Conservation (phyloP, 2,888 invertebrate species). For the Drosophila parthenogenetica region DNA sequence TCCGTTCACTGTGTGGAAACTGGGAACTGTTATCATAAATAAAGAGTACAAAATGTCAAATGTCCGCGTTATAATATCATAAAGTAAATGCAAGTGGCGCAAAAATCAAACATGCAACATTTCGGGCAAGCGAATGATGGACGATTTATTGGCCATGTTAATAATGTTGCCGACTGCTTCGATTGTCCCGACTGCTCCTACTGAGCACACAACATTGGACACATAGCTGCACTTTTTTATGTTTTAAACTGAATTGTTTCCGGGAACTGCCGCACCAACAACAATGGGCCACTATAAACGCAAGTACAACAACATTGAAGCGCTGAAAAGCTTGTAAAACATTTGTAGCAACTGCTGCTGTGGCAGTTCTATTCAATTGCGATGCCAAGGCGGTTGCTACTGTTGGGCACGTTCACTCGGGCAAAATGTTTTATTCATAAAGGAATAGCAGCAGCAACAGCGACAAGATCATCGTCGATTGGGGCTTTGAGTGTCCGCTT, state of each 20-base stretch:
- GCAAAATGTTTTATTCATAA: constrained; percentile 80
- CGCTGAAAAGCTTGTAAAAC: constrained; percentile 80
- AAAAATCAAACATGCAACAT: constrained; percentile 74
- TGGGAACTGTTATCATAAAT: constrained; percentile 72
- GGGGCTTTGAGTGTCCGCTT: constrained; percentile 53
- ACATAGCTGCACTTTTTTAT: constrained; percentile 51
- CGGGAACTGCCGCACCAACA: constrained; percentile 74
- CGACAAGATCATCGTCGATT: constrained; percentile 70
- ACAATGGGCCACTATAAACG: constrained; percentile 60
- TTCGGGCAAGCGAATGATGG: constrained; percentile 71
- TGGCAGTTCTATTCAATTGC: constrained; percentile 60
- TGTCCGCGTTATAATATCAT: constrained; percentile 73
- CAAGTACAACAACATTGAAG: constrained; percentile 57
- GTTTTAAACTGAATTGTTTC: constrained; percentile 79
- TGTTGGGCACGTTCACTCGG: constrained; percentile 64
- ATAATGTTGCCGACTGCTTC: constrained; percentile 59
- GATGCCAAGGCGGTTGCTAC: constrained; percentile 58
- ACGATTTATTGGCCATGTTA: constrained; percentile 78
- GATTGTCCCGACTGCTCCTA: constrained; percentile 40
- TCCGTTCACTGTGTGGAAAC: constrained; percentile 40
- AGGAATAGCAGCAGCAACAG: constrained; percentile 37
- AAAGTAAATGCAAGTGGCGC: constrained; percentile 80
- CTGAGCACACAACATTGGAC: constrained; percentile 15
- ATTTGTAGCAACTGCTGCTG: constrained; percentile 76
- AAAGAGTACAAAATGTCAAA: constrained; percentile 73